A percentile compares a stretch with the other conserved stretches of the same genome.
Evolutionary conservation across 2,113 vertebrate species (phyloP).

Genomic region (Bungarus multicinctus): DNA sequence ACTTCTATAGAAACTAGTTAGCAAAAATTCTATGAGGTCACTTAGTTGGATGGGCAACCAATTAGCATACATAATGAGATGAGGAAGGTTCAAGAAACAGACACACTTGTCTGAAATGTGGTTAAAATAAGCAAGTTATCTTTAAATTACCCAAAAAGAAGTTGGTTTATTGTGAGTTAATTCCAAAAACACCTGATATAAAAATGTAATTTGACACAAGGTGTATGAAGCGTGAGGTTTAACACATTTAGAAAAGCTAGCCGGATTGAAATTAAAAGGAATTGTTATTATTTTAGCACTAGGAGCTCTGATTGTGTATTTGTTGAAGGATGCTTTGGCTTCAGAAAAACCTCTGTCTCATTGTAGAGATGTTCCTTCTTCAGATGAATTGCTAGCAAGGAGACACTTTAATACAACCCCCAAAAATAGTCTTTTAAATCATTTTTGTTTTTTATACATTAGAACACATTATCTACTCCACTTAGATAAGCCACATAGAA

Average conservation of each 20-base stretch:
- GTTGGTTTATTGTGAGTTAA: background rate
- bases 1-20: background rate
- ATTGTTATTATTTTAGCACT: background rate
- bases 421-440: background rate
- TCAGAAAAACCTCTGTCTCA: background rate
- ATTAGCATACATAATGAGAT: background rate
- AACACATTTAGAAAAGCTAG: background rate
- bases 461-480: background rate
- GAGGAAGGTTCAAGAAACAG: background rate
- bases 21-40: background rate
- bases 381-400: background rate
- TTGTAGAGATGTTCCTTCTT: background rate
- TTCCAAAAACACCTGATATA: background rate
- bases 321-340: background rate
- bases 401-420: background rate
- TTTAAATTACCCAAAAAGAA: background rate
- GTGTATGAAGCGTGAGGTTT: background rate
- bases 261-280: background rate
- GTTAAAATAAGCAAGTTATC: background rate
- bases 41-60: too few species aligned
- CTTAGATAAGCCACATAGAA: background rate
- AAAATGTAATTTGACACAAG: background rate
- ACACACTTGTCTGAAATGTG: background rate
- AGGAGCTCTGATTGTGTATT: background rate
- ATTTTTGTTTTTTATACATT: background rate